phyloP scores from a whole-genome alignment of 2,113 vertebrate genomes.

The Pseudopipra pipra region DNA sequence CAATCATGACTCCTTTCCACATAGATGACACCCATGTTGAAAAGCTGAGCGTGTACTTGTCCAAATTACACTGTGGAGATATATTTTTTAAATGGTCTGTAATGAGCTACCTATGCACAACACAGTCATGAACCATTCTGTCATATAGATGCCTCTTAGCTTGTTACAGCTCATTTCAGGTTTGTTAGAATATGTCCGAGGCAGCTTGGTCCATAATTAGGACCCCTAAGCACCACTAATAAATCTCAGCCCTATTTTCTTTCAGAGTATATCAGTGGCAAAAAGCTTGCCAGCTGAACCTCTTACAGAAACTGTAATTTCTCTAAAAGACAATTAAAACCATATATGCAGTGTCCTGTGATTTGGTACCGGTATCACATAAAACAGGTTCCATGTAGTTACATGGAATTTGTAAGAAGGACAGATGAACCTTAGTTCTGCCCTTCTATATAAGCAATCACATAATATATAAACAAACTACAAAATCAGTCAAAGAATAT shows the following conservation, averaged over 20 bases:
- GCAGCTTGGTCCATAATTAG: background rate
- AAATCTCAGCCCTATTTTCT: background rate
- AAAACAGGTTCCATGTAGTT: background rate
- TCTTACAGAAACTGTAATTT: background rate
- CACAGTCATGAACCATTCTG: background rate
- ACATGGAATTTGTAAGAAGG: background rate
- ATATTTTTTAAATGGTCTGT: background rate
- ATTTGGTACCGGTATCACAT: background rate
- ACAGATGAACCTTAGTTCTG: background rate
- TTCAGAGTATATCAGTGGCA: background rate
- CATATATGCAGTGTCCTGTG: rapidly evolving
- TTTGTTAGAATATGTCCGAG: background rate
- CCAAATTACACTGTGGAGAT: background rate
- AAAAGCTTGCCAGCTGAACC: background rate
- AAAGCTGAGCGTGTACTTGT: background rate
- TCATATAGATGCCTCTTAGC: background rate
- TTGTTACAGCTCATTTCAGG: background rate
- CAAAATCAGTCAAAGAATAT: background rate
- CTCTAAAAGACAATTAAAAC: background rate
- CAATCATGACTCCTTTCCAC: background rate
- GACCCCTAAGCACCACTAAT: background rate
- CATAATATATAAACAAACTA: background rate
- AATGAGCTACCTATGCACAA: background rate
- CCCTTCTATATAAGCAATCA: background rate
- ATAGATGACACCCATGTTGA: background rate